Base-by-base conservation (phyloP, 2,888 invertebrate genomes). In the Drosophila meridionalis region DNA sequence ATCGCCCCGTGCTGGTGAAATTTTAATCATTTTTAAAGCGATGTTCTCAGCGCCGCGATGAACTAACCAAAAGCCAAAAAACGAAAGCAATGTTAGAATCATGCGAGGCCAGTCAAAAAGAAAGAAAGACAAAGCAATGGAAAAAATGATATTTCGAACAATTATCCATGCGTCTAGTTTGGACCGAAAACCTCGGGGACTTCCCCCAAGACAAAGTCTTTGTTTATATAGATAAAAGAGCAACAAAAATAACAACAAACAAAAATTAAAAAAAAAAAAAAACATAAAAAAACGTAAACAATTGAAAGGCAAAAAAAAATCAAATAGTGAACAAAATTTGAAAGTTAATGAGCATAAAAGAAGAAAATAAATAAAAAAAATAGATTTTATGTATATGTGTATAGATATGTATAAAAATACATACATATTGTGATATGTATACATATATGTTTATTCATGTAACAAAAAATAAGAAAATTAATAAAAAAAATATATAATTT, bases 31-130 rank as follows among this genome's bases (percentile, higher is more conserved):
- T 78, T 78, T 74, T 71, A 62, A 43, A 67, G 58, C 74, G 75
- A 74, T 78, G 77, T 64, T 74, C 77, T 73, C 69, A 77, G 77
- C 78, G 65, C 11, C 28, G 26, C 52, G 20, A 50, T 34, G n/a
- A 32, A 20, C 20, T 20, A 11, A 20, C 5, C 50, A 30, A 50
- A 48, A 48, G 7, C 14, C 14, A 4, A 14, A 30, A 48, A 8
- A 0, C 7, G 14, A 48, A 48, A 45, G 11, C n/a, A 48, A 30
- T 30, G 30, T 8, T 4, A 7, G 7, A 48, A 14, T 48, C 8
- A 11, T 45, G 20, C 20, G 20, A 20, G 20, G 20, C 20, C 20
- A 20, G 20, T 20, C 20, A 45, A 26, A 14, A 14, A 38, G 4
- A 38, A 38, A 12, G 5, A 45, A 45, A 45, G 4, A 11, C 1